Evolutionary conservation across 1,140 invertebrate genomes (phyloP).

Genomic region (Drosophila rhopaloa): DNA sequence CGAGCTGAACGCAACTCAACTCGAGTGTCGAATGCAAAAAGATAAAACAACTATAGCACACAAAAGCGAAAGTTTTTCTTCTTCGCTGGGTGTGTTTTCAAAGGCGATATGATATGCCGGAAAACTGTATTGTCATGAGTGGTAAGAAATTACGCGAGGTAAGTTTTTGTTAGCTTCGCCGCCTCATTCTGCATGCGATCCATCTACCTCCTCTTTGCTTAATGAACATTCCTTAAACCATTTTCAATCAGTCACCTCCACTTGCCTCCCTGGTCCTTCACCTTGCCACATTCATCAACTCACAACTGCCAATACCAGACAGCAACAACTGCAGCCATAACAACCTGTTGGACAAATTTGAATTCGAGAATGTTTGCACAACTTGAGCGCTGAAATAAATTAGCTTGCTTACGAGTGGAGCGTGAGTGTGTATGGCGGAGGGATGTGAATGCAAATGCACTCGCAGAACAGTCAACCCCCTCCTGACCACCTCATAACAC

Average conservation of each 20-base stretch:
- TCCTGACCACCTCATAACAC: not conserved
- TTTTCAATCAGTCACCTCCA: constrained; percentile 1
- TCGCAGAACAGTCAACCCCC: constrained; percentile 6
- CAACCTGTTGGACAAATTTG: constrained; percentile 62
- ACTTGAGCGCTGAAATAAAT: constrained; percentile 54
- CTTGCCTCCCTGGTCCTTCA: constrained; percentile 15
- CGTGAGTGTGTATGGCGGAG: constrained; percentile 8
- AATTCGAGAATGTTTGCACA: constrained; percentile 64
- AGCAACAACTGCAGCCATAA: constrained; percentile 14
- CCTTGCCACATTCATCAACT: constrained; percentile 44
- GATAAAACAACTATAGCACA: constrained; percentile 19
- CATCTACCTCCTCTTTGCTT: no score
- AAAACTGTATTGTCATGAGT: constrained; percentile 3
- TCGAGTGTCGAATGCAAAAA: constrained; percentile 16
- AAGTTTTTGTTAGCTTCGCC: not conserved
- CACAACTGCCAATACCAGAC: constrained; percentile 19
- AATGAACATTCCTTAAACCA: not conserved
- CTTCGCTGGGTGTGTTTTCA: constrained; percentile 13
- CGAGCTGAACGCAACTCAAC: constrained; percentile 13
- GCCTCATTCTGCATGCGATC: no score
- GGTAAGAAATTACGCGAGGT: not conserved
- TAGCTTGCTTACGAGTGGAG: constrained; percentile 40
- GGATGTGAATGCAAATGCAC: constrained; percentile 32
- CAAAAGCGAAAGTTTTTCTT: constrained; percentile 62
- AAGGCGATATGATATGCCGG: constrained; percentile 34